phyloP scores from a whole-genome alignment of 1,140 invertebrate species.

The Acromyrmex echinatior region DNA sequence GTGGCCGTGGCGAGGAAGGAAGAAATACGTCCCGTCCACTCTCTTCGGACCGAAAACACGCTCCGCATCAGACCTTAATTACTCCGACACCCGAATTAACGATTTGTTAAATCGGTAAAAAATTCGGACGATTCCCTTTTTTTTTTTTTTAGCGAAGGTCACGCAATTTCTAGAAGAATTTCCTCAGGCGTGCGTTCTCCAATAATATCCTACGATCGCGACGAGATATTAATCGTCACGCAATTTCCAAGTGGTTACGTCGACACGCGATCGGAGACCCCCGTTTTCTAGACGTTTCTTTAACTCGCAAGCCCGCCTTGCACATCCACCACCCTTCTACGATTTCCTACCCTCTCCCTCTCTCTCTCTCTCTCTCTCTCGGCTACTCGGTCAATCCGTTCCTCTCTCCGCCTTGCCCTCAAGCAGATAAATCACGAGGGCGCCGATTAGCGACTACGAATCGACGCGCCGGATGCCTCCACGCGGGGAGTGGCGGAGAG shows the following conservation, averaged over 20 bases:
- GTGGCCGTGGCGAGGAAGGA: conserved; percentile 15
- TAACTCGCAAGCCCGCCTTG: background rate
- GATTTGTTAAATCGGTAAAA: background rate
- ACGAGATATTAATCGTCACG: conserved; percentile 9
- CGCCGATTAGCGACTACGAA: background rate
- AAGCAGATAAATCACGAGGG: background rate
- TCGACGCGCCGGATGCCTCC: background rate
- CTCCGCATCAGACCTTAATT: conserved; percentile 1
- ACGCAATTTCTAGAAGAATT: too few relatives aligned
- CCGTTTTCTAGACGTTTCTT: background rate
- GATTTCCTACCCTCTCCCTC: background rate
- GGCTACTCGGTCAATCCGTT: background rate
- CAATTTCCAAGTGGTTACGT: background rate
- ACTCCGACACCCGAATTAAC: background rate
- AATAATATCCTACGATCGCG: background rate
- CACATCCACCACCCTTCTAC: conserved; percentile 18
- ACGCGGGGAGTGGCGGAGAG: background rate
- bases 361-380: background rate
- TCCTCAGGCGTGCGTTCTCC: background rate
- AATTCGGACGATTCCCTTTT: background rate
- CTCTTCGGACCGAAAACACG: background rate
- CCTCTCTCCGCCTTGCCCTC: conserved; percentile 16
- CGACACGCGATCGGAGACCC: background rate
- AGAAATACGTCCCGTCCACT: background rate
- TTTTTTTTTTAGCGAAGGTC: too few relatives aligned